phyloP scores from a whole-genome alignment of 2,888 invertebrate species.

The Ecliptopera silaceata region DNA sequence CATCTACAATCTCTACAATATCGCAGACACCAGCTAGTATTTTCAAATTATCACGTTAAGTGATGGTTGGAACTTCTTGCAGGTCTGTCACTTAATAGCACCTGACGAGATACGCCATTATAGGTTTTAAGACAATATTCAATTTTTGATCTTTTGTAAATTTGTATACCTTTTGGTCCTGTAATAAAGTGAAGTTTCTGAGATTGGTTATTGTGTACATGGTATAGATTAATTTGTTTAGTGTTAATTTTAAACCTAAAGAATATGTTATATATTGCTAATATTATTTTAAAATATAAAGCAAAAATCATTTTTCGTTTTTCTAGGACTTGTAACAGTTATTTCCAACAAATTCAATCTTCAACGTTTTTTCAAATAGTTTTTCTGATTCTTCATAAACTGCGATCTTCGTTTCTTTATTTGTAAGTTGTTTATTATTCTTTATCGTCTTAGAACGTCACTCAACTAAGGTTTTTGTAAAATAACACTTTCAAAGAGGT shows the following conservation, averaged over 20 bases:
- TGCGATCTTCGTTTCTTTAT: no score
- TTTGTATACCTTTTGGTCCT: slow-evolving; percentile 1
- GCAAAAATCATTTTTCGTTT: slow-evolving; percentile 15
- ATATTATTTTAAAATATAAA: slow-evolving; percentile 10
- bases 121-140: slow-evolving; percentile 21
- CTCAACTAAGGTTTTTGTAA: neutral
- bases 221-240: slow-evolving; percentile 5
- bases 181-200: slow-evolving; percentile 9
- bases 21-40: no score
- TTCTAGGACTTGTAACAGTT: no score
- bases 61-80: no score
- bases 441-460: no score
- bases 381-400: no score
- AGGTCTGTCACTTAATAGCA: slow-evolving; percentile 5
- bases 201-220: slow-evolving; percentile 15
- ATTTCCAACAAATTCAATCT: no score
- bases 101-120: slow-evolving; percentile 3
- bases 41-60: neutral
- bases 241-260: neutral
- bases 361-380: no score
- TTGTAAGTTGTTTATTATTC: no score
- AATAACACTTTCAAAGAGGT: no score
- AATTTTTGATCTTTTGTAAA: slow-evolving; percentile 14
- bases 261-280: neutral
- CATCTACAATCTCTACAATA: no score